A percentile compares a stretch with the other conserved stretches of the same genome.
phyloP scores from a whole-genome alignment of 1,140 invertebrate species.

The Drosophila pectinifera region DNA sequence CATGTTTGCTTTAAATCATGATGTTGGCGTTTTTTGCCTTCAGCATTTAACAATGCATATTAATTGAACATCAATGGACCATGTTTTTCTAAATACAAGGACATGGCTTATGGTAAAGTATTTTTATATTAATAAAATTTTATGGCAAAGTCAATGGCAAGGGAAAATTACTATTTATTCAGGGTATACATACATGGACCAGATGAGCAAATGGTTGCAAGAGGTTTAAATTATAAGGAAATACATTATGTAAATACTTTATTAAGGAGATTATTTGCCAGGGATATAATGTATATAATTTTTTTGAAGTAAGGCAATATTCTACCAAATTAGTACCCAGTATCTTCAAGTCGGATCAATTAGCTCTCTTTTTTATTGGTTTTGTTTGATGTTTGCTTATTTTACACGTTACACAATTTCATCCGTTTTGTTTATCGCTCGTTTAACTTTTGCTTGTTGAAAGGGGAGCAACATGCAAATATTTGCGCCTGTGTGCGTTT shows the following conservation, averaged over 20 bases:
- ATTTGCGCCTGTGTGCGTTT: conserved; percentile 45
- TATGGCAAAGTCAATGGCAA: not conserved
- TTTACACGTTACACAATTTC: conserved; percentile 42
- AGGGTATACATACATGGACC: not conserved
- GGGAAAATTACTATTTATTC: not conserved
- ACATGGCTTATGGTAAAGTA: conserved; percentile 32
- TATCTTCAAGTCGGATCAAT: not conserved
- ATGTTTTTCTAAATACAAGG: conserved; percentile 46
- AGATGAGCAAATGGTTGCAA: not conserved
- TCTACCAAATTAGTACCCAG: not conserved
- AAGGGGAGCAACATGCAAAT: conserved; percentile 42
- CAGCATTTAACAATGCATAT: conserved; percentile 70
- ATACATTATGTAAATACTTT: not conserved
- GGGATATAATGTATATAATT: not conserved
- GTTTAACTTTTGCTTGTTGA: conserved; percentile 48
- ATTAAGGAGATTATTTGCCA: not conserved
- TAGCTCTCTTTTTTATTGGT: not conserved
- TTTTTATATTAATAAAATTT: conserved; percentile 29
- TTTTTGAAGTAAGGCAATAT: no score
- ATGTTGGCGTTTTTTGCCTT: conserved; percentile 30
- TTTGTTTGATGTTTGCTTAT: conserved; percentile 28
- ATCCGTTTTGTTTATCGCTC: conserved; percentile 25
- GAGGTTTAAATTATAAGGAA: not conserved
- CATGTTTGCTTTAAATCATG: conserved; percentile 16
- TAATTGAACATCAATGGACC: conserved; percentile 52